Evolutionary conservation across 2,888 invertebrate species (phyloP), one percentile per base, ranked within the genome.

Genomic region (Parnassius glacialis): DNA sequence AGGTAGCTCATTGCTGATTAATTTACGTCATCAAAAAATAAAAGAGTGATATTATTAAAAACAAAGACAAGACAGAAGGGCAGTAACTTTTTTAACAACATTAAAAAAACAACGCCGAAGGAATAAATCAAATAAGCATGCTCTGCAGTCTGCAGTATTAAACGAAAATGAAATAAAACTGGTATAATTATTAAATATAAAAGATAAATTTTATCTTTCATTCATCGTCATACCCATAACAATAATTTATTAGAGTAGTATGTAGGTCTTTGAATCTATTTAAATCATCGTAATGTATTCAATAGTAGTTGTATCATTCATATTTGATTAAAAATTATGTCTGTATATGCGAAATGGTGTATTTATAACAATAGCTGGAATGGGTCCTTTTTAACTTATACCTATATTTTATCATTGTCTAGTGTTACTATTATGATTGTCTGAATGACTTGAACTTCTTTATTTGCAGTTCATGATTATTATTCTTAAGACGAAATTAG

Each of bases 291-390:
- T 11, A 56, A 20, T 43, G 3, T n/a, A 45, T 25, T 47, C 16
- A 10, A 42, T 54, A 44, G 52, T 68, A 20, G 20, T 2, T 20
- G 67, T 74, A 74, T 78, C 78, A 81, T 80, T 84, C 81, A 79
- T 82, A 83, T 80, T 85, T 79, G 79, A 74, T 73, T 64, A 67
- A 62, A 65, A 63, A 53, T 61, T 48, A 63, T 65, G 20, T 64
- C 64, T 64, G 56, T 67, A 64, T 64, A 64, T 64, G 50, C 20
- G 52, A 60, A 53, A 67, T 13, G 10, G 13, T 48, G 13, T 48
- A 9, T 9, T 64, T 52, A 65, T 61, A 54, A 68, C 83, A 83
- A 86, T 87, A 87, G 87, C 87, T 87, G 87, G 87, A 76, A 76
- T 83, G 87, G 88, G 87, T 87, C 87, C 87, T 80, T 74, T 69